Base-by-base conservation (phyloP, 2,888 invertebrate genomes). In the Cyclophora punctaria region DNA sequence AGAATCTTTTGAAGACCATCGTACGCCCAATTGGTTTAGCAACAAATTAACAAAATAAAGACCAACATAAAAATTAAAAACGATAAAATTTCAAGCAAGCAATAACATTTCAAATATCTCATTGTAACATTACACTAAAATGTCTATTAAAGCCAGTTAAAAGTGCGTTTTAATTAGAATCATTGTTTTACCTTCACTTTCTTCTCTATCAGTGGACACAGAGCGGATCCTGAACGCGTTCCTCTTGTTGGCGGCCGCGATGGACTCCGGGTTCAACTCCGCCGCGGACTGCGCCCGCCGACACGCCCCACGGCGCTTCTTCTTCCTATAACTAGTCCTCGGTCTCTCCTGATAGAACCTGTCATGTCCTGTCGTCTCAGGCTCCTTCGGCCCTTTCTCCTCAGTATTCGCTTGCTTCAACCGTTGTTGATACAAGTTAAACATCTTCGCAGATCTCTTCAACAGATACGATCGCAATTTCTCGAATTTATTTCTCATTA, bases 331-430 rank as follows among this genome's bases (percentile, higher is more conserved):
- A 50, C 83, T 89, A 0, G 86, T 79, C 54, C 89, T 72, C 0
- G 91, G 89, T 1, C 93, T 69, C 52, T 93, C 92, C 69, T 93
- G 93, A 66, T 93, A 95, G 73, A 95, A 95, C 63, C 94, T 89
- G 67, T 95, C 95, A 66, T 95, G 95, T 0, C 95, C 95, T 4
- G 94, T 95, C 2, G 93, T 92, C 66, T 92, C 91, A 0, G 89
- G 76, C 59, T 83, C 90, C 56, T 80, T 90, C 59, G 73, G 83
- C 35, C 88, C 90, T 63, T 84, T 91, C 7, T 90, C 89, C 7
- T 90, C 89, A 34, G 84, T 90, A 49, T 89, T 90, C 20, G 90
- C 90, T 64, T 59, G 53, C 45, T 92, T 90, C 79, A 94, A 91
- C 20, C 20, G 20, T 57, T 90, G 92, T 66, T 93, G 92, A 66